Evolutionary conservation across 2,113 vertebrate genomes (phyloP).

Genomic region (Hemichromis elongatus): DNA sequence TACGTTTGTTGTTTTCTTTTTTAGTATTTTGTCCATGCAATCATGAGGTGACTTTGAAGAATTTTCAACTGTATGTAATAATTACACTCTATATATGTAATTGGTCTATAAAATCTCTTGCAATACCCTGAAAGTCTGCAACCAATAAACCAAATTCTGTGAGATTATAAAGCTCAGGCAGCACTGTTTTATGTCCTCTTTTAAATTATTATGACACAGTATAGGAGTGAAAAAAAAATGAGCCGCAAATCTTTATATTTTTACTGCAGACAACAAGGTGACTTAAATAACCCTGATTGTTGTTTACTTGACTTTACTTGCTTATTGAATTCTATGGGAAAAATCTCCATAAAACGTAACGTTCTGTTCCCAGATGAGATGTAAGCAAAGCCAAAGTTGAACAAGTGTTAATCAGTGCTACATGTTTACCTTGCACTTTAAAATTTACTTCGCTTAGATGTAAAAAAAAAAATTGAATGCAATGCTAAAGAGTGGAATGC

Average conservation of each 20-base stretch:
- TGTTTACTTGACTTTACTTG: conserved; percentile 56
- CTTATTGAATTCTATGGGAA: conserved; percentile 16
- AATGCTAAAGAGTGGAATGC: background rate
- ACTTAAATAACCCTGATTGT: conserved; percentile 46
- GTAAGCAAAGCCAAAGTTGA: background rate
- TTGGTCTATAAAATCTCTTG: conserved; percentile 6
- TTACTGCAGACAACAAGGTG: conserved; percentile 5
- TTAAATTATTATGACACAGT: conserved; percentile 38
- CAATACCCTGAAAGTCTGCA: background rate
- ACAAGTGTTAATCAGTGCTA: conserved; percentile 26
- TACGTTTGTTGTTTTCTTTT: background rate
- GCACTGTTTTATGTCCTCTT: conserved; percentile 3
- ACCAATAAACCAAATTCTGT: conserved; percentile 19
- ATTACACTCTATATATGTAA: background rate
- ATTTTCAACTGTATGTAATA: background rate
- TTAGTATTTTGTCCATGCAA: background rate
- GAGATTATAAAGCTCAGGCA: conserved; percentile 19
- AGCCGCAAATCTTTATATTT: conserved; percentile 14
- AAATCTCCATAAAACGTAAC: conserved; percentile 16
- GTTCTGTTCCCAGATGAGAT: conserved; percentile 10
- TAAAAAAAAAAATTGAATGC: background rate
- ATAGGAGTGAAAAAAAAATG: conserved; percentile 32
- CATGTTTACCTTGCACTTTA: background rate
- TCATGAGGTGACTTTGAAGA: background rate
- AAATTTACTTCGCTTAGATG: background rate